Evolutionary conservation across 2,888 invertebrate genomes (phyloP).

Genomic region (Pseudoips prasinana): DNA sequence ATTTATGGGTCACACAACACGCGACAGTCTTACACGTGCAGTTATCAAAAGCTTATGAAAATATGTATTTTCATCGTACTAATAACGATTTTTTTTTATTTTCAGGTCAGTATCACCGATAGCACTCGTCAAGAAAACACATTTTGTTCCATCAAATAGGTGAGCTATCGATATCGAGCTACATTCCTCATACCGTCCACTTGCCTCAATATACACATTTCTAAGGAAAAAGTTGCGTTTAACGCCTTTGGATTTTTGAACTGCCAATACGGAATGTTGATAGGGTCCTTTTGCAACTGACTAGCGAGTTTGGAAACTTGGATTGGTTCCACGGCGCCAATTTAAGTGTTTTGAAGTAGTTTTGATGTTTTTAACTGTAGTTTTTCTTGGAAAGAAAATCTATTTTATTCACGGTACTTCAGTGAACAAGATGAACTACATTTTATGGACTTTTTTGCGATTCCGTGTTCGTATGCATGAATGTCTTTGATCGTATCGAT

Average conservation of each 20-base stretch:
- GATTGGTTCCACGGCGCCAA: conserved; percentile 20
- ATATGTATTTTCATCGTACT: too few species aligned
- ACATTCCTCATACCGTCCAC: background rate
- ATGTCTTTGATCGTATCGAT: too few species aligned
- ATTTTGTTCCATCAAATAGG: background rate
- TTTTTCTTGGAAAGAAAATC: conserved; percentile 3
- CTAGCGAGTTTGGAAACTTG: conserved; percentile 25
- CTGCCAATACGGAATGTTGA: conserved; percentile 36
- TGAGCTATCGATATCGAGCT: conserved; percentile 9
- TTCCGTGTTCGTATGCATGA: too few species aligned
- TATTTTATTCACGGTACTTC: too few species aligned
- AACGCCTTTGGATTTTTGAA: conserved; percentile 35
- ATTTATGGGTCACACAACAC: too few species aligned
- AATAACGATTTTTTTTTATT: background rate
- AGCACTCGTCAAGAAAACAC: background rate
- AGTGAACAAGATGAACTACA: too few species aligned
- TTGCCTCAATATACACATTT: conserved; percentile 9
- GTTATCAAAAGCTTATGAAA: too few species aligned
- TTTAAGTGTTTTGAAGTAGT: conserved; percentile 20
- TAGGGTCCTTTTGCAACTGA: conserved; percentile 19
- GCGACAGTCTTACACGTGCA: too few species aligned
- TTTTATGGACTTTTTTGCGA: too few species aligned
- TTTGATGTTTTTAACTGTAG: conserved; percentile 11
- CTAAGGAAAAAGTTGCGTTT: conserved; percentile 39
- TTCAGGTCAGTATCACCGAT: background rate